Evolutionary conservation across 2,888 invertebrate species (phyloP), one percentile per base, ranked within the genome.

Genomic region (Anagyrus pseudococci): DNA sequence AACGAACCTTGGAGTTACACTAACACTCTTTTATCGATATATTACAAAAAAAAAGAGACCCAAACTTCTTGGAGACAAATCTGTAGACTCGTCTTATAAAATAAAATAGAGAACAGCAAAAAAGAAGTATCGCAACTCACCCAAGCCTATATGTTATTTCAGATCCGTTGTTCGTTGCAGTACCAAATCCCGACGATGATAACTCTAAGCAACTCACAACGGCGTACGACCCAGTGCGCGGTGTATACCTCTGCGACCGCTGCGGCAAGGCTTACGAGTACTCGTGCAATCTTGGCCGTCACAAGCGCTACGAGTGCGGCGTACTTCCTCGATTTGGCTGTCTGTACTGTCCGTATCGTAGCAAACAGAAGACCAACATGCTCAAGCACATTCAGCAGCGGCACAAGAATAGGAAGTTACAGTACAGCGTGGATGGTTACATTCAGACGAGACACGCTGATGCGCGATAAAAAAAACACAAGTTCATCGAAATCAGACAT

Each of bases 281-380:
- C 41, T 22, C 20, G 10, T 43, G 53, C 17, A 54, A 25, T 6
- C 23, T 54, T 23, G 4, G 53, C 1, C 2, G 46, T 13, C 46
- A 56, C 17, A 19, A 47, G 22, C 17, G 20, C 7, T 78, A 79
- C 57, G 82, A 81, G 59, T 82, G 82, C 65, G 80, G 81, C 25
- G 78, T 78, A 55, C 74, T 72, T 17, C 76, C 77, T 6, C 68
- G 76, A 67, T 60, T 80, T 67, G 73, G 76, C 46, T 82, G 82
- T 37, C 75, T 77, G 0, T 76, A 77, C 58, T 82, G 82, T 64
- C 74, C 76, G 13, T 76, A 78, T 47, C 67, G 74, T n/a, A 75
- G 74, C 67, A 77, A 77, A 67, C 77, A 77, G 61, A 77, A 75
- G 62, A 76, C 75, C 62, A 77, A 78, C 66, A 68, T 79, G 15